Conservation (phyloP, 1,140 invertebrate genomes). For the Drosophila repletoides region DNA sequence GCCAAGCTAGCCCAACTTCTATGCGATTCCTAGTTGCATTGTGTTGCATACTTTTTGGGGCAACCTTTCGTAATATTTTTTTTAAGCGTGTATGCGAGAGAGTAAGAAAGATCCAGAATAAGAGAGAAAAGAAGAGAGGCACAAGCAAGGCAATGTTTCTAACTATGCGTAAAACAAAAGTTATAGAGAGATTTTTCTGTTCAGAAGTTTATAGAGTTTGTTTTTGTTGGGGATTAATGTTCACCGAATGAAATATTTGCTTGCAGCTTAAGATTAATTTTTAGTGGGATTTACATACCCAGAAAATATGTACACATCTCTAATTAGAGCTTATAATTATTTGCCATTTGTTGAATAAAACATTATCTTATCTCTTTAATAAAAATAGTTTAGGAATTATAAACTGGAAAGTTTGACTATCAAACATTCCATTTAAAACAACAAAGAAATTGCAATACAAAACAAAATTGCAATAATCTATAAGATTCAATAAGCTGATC, state of each 20-base stretch:
- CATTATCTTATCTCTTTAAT: too few relatives aligned
- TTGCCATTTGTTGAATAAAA: too few relatives aligned
- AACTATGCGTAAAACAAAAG: slow-evolving; percentile 58
- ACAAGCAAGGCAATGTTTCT: slow-evolving; percentile 5
- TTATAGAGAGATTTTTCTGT: slow-evolving; percentile 41
- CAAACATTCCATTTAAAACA: too few relatives aligned
- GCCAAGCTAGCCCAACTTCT: slow-evolving; percentile 14
- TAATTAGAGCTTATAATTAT: background rate
- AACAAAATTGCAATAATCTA: too few relatives aligned
- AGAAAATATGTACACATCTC: too few relatives aligned
- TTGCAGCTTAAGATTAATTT: too few relatives aligned
- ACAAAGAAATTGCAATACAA: too few relatives aligned
- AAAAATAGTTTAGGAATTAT: too few relatives aligned
- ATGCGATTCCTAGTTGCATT: slow-evolving; percentile 60
- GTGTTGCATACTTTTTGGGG: slow-evolving; percentile 53
- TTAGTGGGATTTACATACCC: too few relatives aligned
- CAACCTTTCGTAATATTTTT: slow-evolving; percentile 37
- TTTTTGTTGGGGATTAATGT: slow-evolving; percentile 25
- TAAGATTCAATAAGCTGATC: too few relatives aligned
- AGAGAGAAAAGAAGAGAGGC: background rate
- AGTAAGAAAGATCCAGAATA: slow-evolving; percentile 2
- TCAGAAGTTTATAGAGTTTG: slow-evolving; percentile 44
- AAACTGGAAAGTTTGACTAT: too few relatives aligned
- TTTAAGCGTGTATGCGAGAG: too few relatives aligned
- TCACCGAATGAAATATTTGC: slow-evolving; percentile 6